A percentile compares a stretch with the other conserved stretches of the same genome.
Conservation (phyloP, 1,140 invertebrate genomes). For the Himalopsyche phryganea region DNA sequence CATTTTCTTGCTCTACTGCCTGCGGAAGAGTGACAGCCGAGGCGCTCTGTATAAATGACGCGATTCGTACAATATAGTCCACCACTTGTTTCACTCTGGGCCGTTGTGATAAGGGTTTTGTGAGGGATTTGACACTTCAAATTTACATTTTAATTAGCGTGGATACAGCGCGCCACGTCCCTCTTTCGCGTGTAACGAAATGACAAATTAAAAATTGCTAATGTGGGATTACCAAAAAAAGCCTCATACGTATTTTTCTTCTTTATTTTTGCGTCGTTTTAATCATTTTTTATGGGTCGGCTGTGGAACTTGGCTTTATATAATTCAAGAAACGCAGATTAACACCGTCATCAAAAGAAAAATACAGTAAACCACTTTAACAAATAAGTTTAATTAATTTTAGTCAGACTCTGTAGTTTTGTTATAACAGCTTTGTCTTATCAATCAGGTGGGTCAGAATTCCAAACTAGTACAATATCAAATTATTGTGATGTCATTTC, state of each 20-base stretch:
- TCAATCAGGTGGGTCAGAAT: no score
- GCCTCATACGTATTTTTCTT: neutral
- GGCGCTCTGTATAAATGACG: neutral
- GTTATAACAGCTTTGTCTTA: no score
- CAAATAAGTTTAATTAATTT: no score
- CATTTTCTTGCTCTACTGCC: constrained; percentile 6
- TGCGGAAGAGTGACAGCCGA: constrained; percentile 2
- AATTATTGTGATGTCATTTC: no score
- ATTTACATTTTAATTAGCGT: constrained; percentile 31
- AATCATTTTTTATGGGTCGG: no score
- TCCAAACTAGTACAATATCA: no score
- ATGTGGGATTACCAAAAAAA: constrained; percentile 7
- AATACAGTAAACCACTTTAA: no score
- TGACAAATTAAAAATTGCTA: constrained; percentile 19
- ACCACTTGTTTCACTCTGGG: neutral
- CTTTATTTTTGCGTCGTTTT: no score
- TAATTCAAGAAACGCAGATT: neutral
- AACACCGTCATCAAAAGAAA: no score
- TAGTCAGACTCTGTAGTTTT: no score
- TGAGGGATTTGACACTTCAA: constrained; percentile 30
- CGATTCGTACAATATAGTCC: no score
- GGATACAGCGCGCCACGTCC: constrained; percentile 14
- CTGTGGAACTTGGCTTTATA: no score
- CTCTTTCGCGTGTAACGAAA: constrained; percentile 10
- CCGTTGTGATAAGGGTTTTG: constrained; percentile 25